Evolutionary conservation across 2,888 invertebrate species (phyloP), one percentile per base, ranked within the genome.

Genomic region (Tipula helvola): DNA sequence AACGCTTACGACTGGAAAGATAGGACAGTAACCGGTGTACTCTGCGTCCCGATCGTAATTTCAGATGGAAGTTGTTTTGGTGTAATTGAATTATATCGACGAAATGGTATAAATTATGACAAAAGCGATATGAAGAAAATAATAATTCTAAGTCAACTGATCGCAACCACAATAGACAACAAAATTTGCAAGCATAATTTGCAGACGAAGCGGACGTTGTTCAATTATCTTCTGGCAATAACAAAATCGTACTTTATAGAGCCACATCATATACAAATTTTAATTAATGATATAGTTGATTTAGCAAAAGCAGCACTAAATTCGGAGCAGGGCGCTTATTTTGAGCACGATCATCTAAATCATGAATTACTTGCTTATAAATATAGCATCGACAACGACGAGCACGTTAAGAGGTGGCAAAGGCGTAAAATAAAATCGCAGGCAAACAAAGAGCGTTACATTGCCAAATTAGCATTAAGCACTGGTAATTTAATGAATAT

Each of bases 41-140:
- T 92, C 0, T 92, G 92, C 87, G 90, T 91, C 12, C 92, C 92
- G 12, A 90, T 92, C 5, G 89, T 92, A n/a, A 91, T 90, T 8
- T 90, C 90, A 7, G 90, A 90, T 47, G 90, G 90, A 8, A 90
- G 90, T 28, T 91, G 91, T 86, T 90, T 90, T 87, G 91, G 91
- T 3, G 90, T 92, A 1, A 89, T 92, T 13, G 92, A 92, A 88
- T 88, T 92, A 52, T 91, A 90, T 87, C 89, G 90, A 52, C 90
- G 42, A 42, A 85, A 44, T 85, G 42, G 42, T 2, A 12, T 85
- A 18, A 3, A 8, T 4, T 85, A 85, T 13, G 42, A 8, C 10
- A 41, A 87, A 28, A 89, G 90, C 0, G 91, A 92, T 87, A 88
- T 91, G 84, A 90, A 90, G 88, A 89, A 91, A 39, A 89, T 90